Percentiles rank a stretch among this genome's conserved stretches.
phyloP scores from a whole-genome alignment of 2,113 vertebrate species.

The Tyto alba region DNA sequence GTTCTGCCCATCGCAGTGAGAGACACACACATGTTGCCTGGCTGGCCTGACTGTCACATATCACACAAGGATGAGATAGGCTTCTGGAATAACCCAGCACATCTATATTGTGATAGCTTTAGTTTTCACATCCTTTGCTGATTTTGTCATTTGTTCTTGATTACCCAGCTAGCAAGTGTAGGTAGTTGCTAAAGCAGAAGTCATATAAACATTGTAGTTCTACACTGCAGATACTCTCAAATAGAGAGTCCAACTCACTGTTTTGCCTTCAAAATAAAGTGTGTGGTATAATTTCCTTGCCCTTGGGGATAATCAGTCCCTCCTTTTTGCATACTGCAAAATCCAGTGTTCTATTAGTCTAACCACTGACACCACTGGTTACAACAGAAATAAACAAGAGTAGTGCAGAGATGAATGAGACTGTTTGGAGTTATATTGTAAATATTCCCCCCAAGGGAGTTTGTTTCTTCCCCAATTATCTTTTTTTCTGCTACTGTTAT shows the following conservation, averaged over 20 bases:
- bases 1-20: not conserved
- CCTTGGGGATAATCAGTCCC: not conserved
- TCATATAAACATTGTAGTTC: not conserved
- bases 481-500: not conserved
- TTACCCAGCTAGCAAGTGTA: not conserved
- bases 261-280: not conserved
- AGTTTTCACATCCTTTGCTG: not conserved
- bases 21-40: not conserved
- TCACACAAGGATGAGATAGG: not conserved
- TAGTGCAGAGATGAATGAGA: not conserved
- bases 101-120: not conserved
- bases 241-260: not conserved
- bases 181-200: not conserved
- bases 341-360: slow-evolving; percentile 2
- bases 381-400: not conserved
- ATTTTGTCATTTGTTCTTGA: not conserved
- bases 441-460: not conserved
- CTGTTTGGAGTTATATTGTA: not conserved
- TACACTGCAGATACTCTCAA: not conserved
- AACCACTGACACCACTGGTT: not conserved
- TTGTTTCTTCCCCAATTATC: not conserved
- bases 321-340: not conserved
- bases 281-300: not conserved
- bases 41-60: not conserved
- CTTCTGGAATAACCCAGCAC: not conserved